phyloP scores from a whole-genome alignment of 2,113 vertebrate species.

The Herpetotheres cachinnans region DNA sequence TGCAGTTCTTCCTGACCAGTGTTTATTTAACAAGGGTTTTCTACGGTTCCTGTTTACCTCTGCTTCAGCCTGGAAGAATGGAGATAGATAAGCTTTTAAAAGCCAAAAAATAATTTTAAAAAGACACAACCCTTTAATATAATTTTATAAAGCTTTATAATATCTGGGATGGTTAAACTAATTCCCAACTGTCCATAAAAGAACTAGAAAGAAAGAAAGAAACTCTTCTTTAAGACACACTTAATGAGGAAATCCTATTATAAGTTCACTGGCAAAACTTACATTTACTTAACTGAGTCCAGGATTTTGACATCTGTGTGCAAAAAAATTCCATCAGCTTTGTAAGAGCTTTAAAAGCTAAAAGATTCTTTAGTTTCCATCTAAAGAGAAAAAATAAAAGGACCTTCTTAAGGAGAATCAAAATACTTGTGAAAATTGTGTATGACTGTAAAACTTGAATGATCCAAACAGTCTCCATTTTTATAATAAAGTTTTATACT shows the following conservation, averaged over 20 bases:
- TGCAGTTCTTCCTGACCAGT: not conserved
- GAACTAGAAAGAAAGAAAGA: not conserved
- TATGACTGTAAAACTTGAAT: not conserved
- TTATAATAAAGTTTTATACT: not conserved
- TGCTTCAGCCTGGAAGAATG: not conserved
- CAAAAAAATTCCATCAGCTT: not conserved
- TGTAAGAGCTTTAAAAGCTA: not conserved
- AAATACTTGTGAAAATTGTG: not conserved
- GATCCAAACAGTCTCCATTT: not conserved
- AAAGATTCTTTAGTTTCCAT: not conserved
- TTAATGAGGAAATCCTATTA: not conserved
- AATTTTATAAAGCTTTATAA: not conserved
- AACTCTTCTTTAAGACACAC: not conserved
- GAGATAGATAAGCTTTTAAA: not conserved
- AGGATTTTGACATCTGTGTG: not conserved
- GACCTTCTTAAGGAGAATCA: not conserved
- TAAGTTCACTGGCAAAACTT: not conserved
- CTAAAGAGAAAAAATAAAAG: not conserved
- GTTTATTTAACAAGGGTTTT: not conserved
- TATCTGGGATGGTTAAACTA: not conserved
- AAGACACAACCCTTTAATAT: not conserved
- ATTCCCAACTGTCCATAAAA: not conserved
- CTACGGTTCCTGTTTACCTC: not conserved
- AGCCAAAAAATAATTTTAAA: not conserved
- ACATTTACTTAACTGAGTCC: not conserved